phyloP scores from a whole-genome alignment of 2,888 invertebrate species.

The Stegana nigrithorax region DNA sequence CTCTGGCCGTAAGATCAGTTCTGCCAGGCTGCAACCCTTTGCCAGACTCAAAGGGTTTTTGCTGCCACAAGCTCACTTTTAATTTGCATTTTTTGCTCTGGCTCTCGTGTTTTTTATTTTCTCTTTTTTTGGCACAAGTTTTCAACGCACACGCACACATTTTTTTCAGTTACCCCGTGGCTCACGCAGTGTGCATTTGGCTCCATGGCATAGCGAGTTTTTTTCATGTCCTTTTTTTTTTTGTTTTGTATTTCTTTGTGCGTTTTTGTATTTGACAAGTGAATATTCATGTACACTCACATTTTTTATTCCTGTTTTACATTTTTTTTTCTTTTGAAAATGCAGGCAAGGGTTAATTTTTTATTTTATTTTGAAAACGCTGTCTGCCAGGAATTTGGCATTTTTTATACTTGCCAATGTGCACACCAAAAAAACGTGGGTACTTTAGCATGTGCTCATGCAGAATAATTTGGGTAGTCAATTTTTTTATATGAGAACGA shows the following conservation, averaged over 20 bases:
- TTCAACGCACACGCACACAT: too few species aligned
- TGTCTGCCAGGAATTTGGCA: slow-evolving; percentile 41
- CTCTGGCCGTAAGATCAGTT: neutral
- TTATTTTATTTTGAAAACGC: slow-evolving; percentile 28
- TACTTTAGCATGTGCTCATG: slow-evolving; percentile 66
- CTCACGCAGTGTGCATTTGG: too few species aligned
- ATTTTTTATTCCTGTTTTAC: slow-evolving; percentile 20
- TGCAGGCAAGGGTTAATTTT: slow-evolving; percentile 59
- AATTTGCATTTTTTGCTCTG: slow-evolving; percentile 64
- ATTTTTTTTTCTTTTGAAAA: slow-evolving; percentile 31
- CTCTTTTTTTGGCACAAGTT: slow-evolving; percentile 46
- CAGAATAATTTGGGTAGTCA: slow-evolving; percentile 55
- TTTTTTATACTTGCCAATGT: too few species aligned
- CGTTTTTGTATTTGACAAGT: slow-evolving; percentile 64
- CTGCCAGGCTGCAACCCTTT: slow-evolving; percentile 58
- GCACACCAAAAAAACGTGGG: slow-evolving; percentile 63
- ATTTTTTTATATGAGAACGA: slow-evolving; percentile 34
- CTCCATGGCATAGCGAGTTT: too few species aligned
- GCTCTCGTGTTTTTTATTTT: slow-evolving; percentile 27
- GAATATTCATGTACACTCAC: slow-evolving; percentile 64
- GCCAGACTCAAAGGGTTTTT: slow-evolving; percentile 53
- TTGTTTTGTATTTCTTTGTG: slow-evolving; percentile 12
- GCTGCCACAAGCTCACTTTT: slow-evolving; percentile 49
- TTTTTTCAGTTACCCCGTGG: slow-evolving; percentile 53
- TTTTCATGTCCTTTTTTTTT: slow-evolving; percentile 1